Conservation (phyloP, 2,113 vertebrate species). For the Tragelaphus buxtoni region DNA sequence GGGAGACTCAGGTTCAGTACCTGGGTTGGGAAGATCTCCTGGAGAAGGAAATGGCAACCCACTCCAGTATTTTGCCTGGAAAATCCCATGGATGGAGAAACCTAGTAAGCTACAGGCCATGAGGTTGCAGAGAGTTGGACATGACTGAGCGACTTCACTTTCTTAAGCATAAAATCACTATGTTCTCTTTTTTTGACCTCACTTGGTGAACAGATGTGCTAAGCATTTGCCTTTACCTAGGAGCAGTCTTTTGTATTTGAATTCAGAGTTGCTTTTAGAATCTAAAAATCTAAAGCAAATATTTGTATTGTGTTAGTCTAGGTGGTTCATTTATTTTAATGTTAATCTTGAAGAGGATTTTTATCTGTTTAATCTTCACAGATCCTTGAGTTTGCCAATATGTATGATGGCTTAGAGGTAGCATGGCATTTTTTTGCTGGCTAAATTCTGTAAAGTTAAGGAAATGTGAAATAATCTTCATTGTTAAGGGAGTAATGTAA, state of each 20-base stretch:
- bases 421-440: not conserved
- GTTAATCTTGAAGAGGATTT: not conserved
- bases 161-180: not conserved
- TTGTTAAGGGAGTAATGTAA: not conserved
- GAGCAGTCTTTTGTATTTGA: not conserved
- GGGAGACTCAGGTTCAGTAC: not conserved
- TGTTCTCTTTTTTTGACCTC: not conserved
- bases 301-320: not conserved
- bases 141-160: not conserved
- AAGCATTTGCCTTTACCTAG: not conserved
- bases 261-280: slow-evolving; percentile 20
- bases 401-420: not conserved
- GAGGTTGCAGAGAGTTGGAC: not conserved
- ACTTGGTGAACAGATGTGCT: not conserved
- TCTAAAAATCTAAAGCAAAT: not conserved
- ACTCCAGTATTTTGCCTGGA: not conserved
- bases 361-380: slow-evolving; percentile 12
- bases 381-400: not conserved
- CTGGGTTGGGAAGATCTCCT: not conserved
- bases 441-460: not conserved
- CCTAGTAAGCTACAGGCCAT: not conserved
- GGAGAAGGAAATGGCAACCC: not conserved
- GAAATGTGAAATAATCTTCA: not conserved
- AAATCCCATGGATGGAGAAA: not conserved
- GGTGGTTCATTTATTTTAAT: slow-evolving; percentile 28